Conservation (phyloP, 2,113 vertebrate species). For the Anas platyrhynchos region DNA sequence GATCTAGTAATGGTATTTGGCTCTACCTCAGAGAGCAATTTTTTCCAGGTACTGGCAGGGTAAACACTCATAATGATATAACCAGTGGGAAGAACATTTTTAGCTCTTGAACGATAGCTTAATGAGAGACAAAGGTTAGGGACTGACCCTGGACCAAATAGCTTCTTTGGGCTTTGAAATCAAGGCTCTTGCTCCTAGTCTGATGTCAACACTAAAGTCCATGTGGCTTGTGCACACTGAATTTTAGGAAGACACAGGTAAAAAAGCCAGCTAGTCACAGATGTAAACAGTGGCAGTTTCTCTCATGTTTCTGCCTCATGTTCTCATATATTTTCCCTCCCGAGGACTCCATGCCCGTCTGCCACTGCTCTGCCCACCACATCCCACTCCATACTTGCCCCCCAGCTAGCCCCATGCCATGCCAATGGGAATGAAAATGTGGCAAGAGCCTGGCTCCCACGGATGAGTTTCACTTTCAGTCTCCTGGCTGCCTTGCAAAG, state of each 20-base stretch:
- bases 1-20: constrained; percentile 78
- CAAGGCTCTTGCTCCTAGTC: background rate
- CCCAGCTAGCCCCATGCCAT: background rate
- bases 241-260: background rate
- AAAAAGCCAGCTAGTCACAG: background rate
- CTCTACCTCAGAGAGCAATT: constrained; percentile 76
- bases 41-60: constrained; percentile 74
- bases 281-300: background rate
- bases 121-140: constrained; percentile 47
- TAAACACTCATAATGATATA: constrained; percentile 76
- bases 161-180: background rate
- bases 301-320: background rate
- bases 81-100: constrained; percentile 66
- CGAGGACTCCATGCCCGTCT: background rate
- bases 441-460: background rate
- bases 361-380: background rate
- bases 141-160: constrained; percentile 55
- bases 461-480: background rate
- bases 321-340: background rate
- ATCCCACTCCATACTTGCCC: background rate
- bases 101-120: constrained; percentile 52
- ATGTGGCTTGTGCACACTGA: background rate
- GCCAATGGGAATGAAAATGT: background rate
- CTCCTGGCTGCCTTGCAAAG: constrained; percentile 27
- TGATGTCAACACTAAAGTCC: background rate